Percentiles rank a stretch among this genome's conserved stretches.
These are phyloP conservation scores for Rotaria macrura DNA, from an alignment of 2,888 invertebrate genomes.

Conservation along the genomic window DNA sequence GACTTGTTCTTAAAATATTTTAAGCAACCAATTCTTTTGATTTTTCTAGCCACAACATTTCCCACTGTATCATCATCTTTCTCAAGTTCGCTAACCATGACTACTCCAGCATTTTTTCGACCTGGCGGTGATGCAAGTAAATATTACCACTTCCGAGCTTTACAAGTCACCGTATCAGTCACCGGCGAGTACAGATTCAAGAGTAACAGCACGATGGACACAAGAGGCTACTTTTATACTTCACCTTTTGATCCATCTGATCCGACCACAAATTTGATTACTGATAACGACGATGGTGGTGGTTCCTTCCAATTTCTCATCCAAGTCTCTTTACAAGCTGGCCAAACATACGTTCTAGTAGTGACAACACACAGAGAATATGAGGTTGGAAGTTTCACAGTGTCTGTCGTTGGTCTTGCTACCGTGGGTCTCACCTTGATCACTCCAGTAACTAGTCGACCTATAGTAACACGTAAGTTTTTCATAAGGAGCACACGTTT, in stretches of 20 bases:
- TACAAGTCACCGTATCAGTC: not conserved
- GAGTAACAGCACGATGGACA: not conserved
- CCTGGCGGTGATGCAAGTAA: not conserved
- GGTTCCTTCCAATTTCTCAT: not conserved
- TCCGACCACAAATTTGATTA: not conserved
- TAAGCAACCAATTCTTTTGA: too few relatives aligned
- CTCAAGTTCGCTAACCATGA: too few relatives aligned
- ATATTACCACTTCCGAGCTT: not conserved
- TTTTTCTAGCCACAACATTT: too few relatives aligned
- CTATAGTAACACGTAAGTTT: not conserved
- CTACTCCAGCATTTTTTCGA: too few relatives aligned
- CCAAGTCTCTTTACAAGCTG: not conserved
- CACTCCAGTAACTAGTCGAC: not conserved
- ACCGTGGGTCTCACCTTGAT: not conserved
- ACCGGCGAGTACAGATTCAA: not conserved
- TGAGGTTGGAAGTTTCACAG: not conserved
- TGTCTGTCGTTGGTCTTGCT: not conserved
- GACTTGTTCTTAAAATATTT: too few relatives aligned
- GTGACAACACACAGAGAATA: not conserved
- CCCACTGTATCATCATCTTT: too few relatives aligned
- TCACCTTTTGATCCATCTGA: not conserved
- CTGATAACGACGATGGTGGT: not conserved
- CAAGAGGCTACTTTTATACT: not conserved
- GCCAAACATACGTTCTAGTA: not conserved
- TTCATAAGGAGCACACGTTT: too few relatives aligned